Evolutionary conservation across 2,888 invertebrate species (phyloP), one percentile per base, ranked within the genome.

Genomic region (Dryobotodes eremita): DNA sequence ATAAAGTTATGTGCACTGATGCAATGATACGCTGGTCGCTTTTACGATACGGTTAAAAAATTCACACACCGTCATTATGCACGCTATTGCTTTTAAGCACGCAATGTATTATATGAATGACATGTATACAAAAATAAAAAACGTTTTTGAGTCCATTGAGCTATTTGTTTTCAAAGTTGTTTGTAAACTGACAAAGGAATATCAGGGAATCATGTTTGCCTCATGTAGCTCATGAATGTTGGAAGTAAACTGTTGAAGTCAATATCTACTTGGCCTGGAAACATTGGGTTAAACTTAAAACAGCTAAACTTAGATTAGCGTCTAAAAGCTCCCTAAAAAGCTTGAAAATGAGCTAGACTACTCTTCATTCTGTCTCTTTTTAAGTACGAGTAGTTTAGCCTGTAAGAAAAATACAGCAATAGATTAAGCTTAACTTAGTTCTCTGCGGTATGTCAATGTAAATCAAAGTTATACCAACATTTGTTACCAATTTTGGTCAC

Each of bases 1-100:
- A 77, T 78, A 71, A 85, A 73, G 50, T 85, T 74, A 80, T 74
- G 48, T 76, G 48, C 68, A n/a, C 66, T 75, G 76, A 79, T 80
- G 88, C 64, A 87, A 87, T 73, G 70, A 71, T 76, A 82, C 79
- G 77, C 72, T 71, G 10, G 1, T 26, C 17, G 48, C 17, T n/a
- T 76, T 84, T 71, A 76, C 36, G 73, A 76, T 46, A 69, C 46
- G 17, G 26, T 26, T 71, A 42, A 26, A 57, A 75, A 80, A 85
- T 71, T 53, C 77, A 69, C 62, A 15, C 75, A 84, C 77, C 64
- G 62, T 72, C 23, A n/a, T 13, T 57, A 61, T 4, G 26, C 65
- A 59, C 15, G 42, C 42, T 17, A 65, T 72, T 75, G 8, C 20
- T 64, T 42, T 15, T 61, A 15, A 6, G 26, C 82, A 71, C 66